Base-by-base conservation (phyloP, 2,888 invertebrate genomes). In the Ophion ellenae region DNA sequence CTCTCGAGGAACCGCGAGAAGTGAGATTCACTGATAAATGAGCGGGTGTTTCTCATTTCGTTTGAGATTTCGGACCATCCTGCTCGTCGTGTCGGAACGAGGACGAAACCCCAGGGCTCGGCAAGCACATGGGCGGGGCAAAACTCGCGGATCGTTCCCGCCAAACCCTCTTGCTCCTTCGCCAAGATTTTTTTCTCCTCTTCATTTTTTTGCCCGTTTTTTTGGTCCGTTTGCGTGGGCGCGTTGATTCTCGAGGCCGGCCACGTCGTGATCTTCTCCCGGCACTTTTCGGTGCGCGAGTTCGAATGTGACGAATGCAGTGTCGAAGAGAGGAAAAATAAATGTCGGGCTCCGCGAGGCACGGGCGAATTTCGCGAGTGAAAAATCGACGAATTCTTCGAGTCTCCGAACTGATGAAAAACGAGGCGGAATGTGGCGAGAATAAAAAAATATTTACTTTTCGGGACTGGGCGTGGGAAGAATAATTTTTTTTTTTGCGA, bases 21-120 rank as follows among this genome's bases (percentile, higher is more conserved):
- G 85, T 85, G 87, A 91, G 91, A 82, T 92, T 92, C 88, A 89
- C 92, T 93, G 93, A 93, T 93, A 93, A 93, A 93, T 91, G 93
- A 92, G 91, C 90, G 89, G 89, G 88, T 90, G 91, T 92, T 91
- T 91, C 91, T 92, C 91, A 91, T 91, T 91, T 90, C 88, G 89
- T 89, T 86, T 90, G 90, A 90, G 90, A 91, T 90, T 90, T 86
- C 77, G 85, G 80, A 73, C 76, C 79, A 75, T 89, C 90, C 89
- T 53, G 53, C 53, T 87, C 84, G 78, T 81, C 83, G 87, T 89
- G 90, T 86, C 87, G 88, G 92, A 92, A 92, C 91, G 89, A 91
- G 92, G 90, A 90, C 92, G 90, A 86, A 81, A 81, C 67, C 75
- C 61, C 79, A 67, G 66, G 83, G 80, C 77, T 80, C 76, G 83